Percentiles rank a stretch among this genome's conserved stretches.
phyloP scores from a whole-genome alignment of 2,113 vertebrate species.

The Desmodus rotundus region DNA sequence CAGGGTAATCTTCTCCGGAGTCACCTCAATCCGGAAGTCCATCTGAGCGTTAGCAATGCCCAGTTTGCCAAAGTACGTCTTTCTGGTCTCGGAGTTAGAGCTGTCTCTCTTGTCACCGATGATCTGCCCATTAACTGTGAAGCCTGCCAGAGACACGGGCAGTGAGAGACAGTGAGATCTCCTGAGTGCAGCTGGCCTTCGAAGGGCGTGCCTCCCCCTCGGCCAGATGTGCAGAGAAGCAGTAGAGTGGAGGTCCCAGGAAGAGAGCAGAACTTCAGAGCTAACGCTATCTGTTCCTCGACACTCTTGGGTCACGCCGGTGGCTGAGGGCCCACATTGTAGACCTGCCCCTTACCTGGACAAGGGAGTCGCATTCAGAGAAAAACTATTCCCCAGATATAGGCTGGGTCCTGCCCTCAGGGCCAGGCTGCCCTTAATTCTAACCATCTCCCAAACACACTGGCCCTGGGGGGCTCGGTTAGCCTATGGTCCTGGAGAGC shows the following conservation, averaged over 20 bases:
- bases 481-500: not conserved
- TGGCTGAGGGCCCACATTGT: not conserved
- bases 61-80: constrained; percentile 92
- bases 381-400: not conserved
- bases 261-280: not conserved
- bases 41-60: constrained; percentile 85
- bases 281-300: not conserved
- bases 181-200: not conserved
- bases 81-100: constrained; percentile 74
- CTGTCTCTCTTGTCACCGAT: constrained; percentile 88
- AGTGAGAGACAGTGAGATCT: not conserved
- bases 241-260: not conserved
- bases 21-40: constrained; percentile 86
- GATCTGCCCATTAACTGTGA: constrained; percentile 91
- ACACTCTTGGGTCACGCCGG: not conserved
- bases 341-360: not conserved
- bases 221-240: not conserved
- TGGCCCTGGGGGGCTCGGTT: not conserved
- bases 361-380: not conserved
- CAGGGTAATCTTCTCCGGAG: constrained; percentile 84
- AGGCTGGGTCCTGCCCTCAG: not conserved
- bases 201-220: not conserved
- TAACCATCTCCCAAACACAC: not conserved
- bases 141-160: constrained; percentile 77
- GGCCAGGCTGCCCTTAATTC: not conserved